Base-by-base conservation (phyloP, 2,888 invertebrate species). In the Artemia sp. region DNA sequence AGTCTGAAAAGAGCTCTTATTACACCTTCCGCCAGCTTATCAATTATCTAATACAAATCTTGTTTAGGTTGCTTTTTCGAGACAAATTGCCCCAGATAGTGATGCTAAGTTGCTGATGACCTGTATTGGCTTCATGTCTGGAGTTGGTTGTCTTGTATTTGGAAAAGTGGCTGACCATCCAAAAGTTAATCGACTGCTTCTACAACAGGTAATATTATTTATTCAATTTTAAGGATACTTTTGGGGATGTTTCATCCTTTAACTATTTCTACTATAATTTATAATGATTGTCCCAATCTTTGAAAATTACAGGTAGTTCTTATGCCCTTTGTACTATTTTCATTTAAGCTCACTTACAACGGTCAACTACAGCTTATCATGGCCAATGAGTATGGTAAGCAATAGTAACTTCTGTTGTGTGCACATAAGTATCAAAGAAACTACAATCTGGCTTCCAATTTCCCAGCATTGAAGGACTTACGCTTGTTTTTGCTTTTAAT, bases 121-220 rank as follows among this genome's bases (percentile, higher is more conserved):
- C 78, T 92, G 90, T 76, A 87, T 94, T 74, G 92, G 90, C 7
- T 81, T 88, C 12, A 87, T 89, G 8, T 93, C 93, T 1, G 92
- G 90, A 2, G 74, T 92, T 19, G 92, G 93, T 0, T 83, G 94
- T 69, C 79, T 94, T 11, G 77, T 89, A 38, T 90, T 92, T 75
- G 94, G 94, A 9, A 87, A 84, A 74, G 82, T 94, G 68, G 90
- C 90, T 0, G 94, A 94, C 79, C 81, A 85, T 74, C 87, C 86
- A 0, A 81, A 84, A 69, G 84, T 92, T 11, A 88, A 92, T 78
- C 83, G 89, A 73, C 87, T 94, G 76, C 80, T 89, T 70, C 80
- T 94, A 73, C 93, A 94, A 77, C 94, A 94, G 79, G 80, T 82
- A 73, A 71, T 73, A 38, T 51, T 9, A 51, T 70, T 52, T 2